Conservation (phyloP, 1,140 invertebrate species). For the Anoplolepis gracilipes region DNA sequence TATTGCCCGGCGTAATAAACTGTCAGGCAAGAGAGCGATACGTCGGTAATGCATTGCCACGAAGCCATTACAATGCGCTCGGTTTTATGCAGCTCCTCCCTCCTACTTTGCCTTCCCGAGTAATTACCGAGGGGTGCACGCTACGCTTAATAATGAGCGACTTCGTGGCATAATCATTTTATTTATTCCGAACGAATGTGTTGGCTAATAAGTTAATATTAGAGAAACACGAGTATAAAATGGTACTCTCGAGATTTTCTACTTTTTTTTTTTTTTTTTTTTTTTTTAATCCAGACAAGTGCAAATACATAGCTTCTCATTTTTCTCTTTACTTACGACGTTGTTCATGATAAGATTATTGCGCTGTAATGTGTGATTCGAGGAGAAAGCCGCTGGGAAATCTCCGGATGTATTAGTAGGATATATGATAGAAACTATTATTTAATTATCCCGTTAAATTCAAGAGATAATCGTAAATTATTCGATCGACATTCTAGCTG, state of each 20-base stretch:
- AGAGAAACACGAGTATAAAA: not conserved
- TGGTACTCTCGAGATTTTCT: no score
- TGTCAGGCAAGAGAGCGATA: slow-evolving; percentile 21
- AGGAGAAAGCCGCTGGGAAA: not conserved
- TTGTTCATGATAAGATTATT: not conserved
- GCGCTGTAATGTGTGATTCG: not conserved
- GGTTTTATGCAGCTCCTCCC: slow-evolving; percentile 25
- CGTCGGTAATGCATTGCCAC: slow-evolving; percentile 50
- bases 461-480: not conserved
- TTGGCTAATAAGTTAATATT: slow-evolving; percentile 14
- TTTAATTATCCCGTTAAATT: slow-evolving; percentile 16
- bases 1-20: slow-evolving; percentile 66
- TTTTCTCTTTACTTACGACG: not conserved
- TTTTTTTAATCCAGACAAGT: not conserved
- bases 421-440: not conserved
- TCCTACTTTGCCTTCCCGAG: slow-evolving; percentile 6
- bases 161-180: slow-evolving; percentile 30
- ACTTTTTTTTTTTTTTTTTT: no score
- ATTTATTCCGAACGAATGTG: not conserved
- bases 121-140: slow-evolving; percentile 63
- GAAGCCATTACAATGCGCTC: slow-evolving; percentile 52
- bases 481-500: not conserved
- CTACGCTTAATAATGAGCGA: slow-evolving; percentile 21
- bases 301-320: not conserved
- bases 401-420: not conserved